Evolutionary conservation across 2,888 invertebrate species (phyloP).

Genomic region (Sympetrum striolatum): DNA sequence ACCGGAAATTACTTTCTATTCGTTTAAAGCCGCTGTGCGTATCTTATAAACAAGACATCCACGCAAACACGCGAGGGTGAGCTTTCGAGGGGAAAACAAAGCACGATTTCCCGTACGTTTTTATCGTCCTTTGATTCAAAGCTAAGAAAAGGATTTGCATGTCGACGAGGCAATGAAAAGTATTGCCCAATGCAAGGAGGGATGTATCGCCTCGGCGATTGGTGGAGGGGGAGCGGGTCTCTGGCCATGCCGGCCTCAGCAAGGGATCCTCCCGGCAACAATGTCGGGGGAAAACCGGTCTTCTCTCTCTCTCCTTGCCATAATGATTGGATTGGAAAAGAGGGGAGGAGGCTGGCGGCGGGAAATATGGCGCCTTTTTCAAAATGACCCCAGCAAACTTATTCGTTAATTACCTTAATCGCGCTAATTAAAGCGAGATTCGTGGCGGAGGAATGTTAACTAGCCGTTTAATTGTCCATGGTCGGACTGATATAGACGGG

Average conservation of each 20-base stretch:
- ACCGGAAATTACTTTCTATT: no score
- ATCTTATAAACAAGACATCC: no score
- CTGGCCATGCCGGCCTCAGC: constrained; percentile 28
- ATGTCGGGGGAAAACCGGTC: constrained; percentile 31
- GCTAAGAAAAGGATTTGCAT: background rate
- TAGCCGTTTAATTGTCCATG: no score
- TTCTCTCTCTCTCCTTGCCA: background rate
- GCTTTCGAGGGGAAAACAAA: no score
- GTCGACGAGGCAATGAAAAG: background rate
- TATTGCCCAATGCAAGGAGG: background rate
- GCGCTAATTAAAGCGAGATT: no score
- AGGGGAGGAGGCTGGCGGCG: background rate
- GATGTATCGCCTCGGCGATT: background rate
- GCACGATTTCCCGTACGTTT: background rate
- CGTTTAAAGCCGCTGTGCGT: no score
- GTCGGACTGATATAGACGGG: no score
- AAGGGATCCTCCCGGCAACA: constrained; percentile 32
- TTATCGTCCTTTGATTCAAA: background rate
- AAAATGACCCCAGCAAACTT: background rate
- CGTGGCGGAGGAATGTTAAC: no score
- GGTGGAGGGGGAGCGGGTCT: background rate
- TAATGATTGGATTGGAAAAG: background rate
- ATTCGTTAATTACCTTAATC: no score
- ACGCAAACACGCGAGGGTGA: no score
- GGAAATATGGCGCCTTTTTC: constrained; percentile 11